A percentile compares a stretch with the other conserved stretches of the same genome.
phyloP scores from a whole-genome alignment of 2,113 vertebrate species.

The Campylomormyrus numenius region DNA sequence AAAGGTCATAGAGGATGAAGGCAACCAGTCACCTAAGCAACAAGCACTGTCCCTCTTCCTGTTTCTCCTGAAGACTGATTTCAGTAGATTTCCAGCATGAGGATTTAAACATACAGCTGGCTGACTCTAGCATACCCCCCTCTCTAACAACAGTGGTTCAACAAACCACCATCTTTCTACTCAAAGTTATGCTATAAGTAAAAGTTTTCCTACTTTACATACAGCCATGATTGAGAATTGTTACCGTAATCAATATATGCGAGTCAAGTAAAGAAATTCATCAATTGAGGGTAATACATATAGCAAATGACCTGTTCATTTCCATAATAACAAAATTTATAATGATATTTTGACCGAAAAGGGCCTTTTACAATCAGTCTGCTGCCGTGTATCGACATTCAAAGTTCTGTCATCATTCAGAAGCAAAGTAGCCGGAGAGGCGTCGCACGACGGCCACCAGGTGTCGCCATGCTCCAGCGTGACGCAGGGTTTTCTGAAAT shows the following conservation, averaged over 20 bases:
- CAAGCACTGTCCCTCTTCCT: background rate
- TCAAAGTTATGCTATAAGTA: background rate
- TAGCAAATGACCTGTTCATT: background rate
- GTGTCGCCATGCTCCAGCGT: slow-evolving; percentile 1
- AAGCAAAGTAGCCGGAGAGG: background rate
- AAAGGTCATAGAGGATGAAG: slow-evolving; percentile 1
- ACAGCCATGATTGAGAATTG: background rate
- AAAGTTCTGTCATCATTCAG: background rate
- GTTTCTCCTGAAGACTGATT: background rate
- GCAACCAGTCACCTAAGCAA: slow-evolving; percentile 10
- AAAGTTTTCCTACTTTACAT: background rate
- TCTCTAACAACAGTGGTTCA: background rate
- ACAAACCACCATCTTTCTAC: background rate
- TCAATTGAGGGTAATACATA: background rate
- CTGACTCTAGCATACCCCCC: background rate
- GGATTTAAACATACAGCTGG: background rate
- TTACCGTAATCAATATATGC: background rate
- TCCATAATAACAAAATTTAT: background rate
- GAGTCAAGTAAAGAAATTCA: background rate
- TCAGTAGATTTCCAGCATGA: background rate
- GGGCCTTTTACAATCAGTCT: background rate
- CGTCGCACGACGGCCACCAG: background rate
- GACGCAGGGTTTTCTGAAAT: background rate
- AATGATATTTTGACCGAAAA: background rate
- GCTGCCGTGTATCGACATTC: background rate